phyloP scores from a whole-genome alignment of 2,888 invertebrate species.

The Agrotis exclamationis region DNA sequence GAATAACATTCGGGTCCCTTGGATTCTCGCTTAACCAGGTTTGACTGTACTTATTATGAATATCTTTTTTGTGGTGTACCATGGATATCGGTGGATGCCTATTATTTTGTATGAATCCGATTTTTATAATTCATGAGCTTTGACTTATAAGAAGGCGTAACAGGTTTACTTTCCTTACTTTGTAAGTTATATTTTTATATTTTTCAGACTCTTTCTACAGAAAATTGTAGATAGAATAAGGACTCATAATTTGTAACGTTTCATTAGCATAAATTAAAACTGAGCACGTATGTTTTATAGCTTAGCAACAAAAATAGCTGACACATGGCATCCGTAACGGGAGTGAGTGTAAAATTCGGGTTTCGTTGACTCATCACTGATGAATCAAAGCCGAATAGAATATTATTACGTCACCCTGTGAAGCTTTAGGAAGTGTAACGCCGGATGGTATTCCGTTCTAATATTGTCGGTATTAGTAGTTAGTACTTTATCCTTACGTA shows the following conservation, averaged over 20 bases:
- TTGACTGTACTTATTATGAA: too few relatives aligned
- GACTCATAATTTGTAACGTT: background rate
- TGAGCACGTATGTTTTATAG: slow-evolving; percentile 12
- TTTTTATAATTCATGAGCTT: background rate
- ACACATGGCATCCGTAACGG: slow-evolving; percentile 35
- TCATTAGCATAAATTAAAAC: slow-evolving; percentile 8
- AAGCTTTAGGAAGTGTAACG: slow-evolving; percentile 34
- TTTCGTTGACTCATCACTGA: slow-evolving; percentile 55
- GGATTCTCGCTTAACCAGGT: too few relatives aligned
- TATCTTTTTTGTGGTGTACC: background rate
- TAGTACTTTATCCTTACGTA: background rate
- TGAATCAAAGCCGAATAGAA: slow-evolving; percentile 49
- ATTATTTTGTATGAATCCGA: background rate
- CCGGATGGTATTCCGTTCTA: slow-evolving; percentile 35
- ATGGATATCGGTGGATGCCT: background rate
- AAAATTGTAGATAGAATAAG: background rate
- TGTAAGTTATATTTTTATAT: background rate
- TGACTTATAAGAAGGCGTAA: background rate
- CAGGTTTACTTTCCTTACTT: background rate
- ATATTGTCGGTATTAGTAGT: background rate
- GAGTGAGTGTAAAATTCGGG: slow-evolving; percentile 26
- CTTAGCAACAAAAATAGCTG: slow-evolving; percentile 27
- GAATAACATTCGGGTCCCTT: too few relatives aligned
- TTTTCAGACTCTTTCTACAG: slow-evolving; percentile 5
- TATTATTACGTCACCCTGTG: slow-evolving; percentile 31